phyloP scores from a whole-genome alignment of 2,797 vertebrate species.

The Potorous gilbertii region DNA sequence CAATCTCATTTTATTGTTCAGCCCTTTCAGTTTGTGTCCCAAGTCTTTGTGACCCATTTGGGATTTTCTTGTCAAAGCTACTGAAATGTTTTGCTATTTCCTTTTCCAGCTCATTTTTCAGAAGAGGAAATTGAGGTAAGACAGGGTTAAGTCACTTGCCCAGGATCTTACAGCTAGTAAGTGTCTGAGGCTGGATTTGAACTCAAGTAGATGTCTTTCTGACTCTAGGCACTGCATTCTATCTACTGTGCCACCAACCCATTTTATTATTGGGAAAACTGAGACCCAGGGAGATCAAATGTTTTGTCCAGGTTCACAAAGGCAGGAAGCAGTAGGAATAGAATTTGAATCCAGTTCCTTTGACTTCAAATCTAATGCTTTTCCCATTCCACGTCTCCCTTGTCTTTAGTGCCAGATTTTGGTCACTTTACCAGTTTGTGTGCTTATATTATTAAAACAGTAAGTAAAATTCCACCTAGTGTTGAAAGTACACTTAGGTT shows the following conservation, averaged over 20 bases:
- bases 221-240: not conserved
- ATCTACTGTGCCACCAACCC: not conserved
- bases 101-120: not conserved
- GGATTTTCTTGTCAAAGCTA: not conserved
- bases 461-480: not conserved
- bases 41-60: not conserved
- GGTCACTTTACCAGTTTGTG: not conserved
- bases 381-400: not conserved
- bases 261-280: not conserved
- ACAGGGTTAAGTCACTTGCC: not conserved
- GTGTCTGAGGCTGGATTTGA: not conserved
- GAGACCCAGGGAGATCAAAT: not conserved
- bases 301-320: not conserved
- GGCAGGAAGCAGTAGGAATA: not conserved
- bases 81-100: not conserved
- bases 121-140: not conserved
- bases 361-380: not conserved
- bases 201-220: not conserved
- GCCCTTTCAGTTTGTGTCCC: not conserved
- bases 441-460: not conserved
- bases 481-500: not conserved
- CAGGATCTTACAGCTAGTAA: not conserved
- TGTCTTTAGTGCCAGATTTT: not conserved
- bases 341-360: not conserved
- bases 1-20: not conserved